Conservation (phyloP, 1,140 invertebrate genomes). For the Luehdorfia chinensis region DNA sequence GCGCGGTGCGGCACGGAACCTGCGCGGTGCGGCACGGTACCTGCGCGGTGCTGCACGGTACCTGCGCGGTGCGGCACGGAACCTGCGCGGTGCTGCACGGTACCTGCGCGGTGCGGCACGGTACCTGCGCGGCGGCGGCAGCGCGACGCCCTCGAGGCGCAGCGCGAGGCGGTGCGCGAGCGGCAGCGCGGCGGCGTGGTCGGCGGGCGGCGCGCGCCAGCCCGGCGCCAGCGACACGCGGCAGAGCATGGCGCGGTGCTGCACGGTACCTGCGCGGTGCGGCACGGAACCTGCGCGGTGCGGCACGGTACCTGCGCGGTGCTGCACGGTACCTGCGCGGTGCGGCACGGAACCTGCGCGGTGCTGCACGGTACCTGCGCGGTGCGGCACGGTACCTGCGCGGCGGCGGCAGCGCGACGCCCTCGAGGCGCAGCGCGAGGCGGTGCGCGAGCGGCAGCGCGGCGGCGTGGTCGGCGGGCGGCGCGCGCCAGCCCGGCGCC, state of each 20-base stretch:
- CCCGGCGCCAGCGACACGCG: conserved; percentile 48
- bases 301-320: conserved; percentile 83
- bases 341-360: no score
- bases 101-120: no score
- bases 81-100: no score
- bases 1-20: conserved; percentile 79
- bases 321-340: no score
- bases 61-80: no score
- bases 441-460: conserved; percentile 69
- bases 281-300: conserved; percentile 86
- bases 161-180: conserved; percentile 82
- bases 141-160: conserved; percentile 92
- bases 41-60: no score
- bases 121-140: conserved; percentile 63
- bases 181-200: conserved; percentile 49
- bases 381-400: no score
- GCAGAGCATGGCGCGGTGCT: conserved; percentile 37
- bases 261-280: no score
- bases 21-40: conserved; percentile 86
- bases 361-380: no score
- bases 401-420: conserved; percentile 83
- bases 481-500: conserved; percentile 32
- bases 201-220: conserved; percentile 33
- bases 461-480: conserved; percentile 48
- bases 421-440: conserved; percentile 91